phyloP scores from a whole-genome alignment of 2,888 invertebrate species.

The Papilio demoleus region DNA sequence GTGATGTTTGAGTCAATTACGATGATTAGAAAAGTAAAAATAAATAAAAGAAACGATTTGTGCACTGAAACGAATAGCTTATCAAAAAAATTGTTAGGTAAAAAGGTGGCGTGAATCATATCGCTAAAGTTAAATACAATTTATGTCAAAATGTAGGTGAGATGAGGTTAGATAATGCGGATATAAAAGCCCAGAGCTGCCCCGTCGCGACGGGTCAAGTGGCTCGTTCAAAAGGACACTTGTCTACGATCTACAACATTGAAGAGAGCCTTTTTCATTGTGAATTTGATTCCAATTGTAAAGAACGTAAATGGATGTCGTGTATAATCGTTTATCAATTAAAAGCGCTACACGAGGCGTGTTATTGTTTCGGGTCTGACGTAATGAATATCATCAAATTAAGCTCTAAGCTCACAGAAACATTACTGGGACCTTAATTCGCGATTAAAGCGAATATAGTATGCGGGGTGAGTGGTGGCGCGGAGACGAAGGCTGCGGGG shows the following conservation, averaged over 20 bases:
- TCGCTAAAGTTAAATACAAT: neutral
- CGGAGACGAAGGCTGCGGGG: constrained; percentile 79
- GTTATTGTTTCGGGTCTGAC: constrained; percentile 31
- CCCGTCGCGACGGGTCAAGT: constrained; percentile 32
- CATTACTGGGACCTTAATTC: constrained; percentile 81
- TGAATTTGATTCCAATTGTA: constrained; percentile 28
- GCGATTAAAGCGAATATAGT: constrained; percentile 83
- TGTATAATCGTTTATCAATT: constrained; percentile 21
- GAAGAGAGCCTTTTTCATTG: constrained; percentile 29
- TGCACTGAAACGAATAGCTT: too few relatives aligned
- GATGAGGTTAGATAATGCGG: constrained; percentile 26
- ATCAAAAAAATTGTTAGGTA: too few relatives aligned
- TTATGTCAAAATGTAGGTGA: constrained; percentile 15
- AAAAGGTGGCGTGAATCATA: too few relatives aligned
- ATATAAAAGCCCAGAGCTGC: constrained; percentile 20
- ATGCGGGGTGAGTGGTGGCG: constrained; percentile 80
- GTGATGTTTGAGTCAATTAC: neutral
- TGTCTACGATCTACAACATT: constrained; percentile 34
- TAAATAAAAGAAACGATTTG: too few relatives aligned
- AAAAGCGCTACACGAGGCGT: constrained; percentile 6
- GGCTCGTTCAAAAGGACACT: constrained; percentile 30
- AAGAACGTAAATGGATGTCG: neutral
- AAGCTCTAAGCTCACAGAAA: constrained; percentile 78
- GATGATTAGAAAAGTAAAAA: neutral
- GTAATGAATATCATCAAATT: constrained; percentile 77